Evolutionary conservation across 2,888 invertebrate genomes (phyloP), one percentile per base, ranked within the genome.

Genomic region (Melieria crassipennis): DNA sequence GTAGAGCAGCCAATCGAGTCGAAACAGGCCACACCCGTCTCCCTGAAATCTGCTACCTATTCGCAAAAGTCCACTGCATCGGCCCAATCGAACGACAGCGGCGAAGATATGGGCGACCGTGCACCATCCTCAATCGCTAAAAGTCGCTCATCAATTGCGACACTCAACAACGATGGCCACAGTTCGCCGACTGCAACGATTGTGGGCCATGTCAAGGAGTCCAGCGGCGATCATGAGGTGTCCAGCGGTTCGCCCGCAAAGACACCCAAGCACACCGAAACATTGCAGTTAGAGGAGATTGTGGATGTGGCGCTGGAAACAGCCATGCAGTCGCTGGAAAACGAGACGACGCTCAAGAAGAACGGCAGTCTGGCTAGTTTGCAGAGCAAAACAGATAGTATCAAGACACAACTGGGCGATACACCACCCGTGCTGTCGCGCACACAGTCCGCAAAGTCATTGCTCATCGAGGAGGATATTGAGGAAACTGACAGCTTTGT

Each of bases 371-470:
- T 81, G 1, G 76, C 75, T 9, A 84, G 84, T 61, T 69, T 81
- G 4, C 80, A 80, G 16, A 85, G 82, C 67, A 83, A 81, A 73
- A 79, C 80, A 3, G 84, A 85, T 67, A 84, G 82, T 73, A 81
- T 81, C 7, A 79, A 81, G 48, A 82, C 80, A 2, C 81, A 82
- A 65, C 57, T 83, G 16, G 82, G 81, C 52, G 83, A 82, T 13
- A 81, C 83, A 0, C 79, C 83, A 7, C 77, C 82, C 56, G 72
- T 75, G 16, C 62, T 81, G 5, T 85, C 85, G 6, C 79, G 84
- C 5, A 77, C 80, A 0, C 80, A 83, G 80, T 88, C 87, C 9
- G 78, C 87, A 82, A 90, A 85, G 85, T 89, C 82, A 78, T 86
- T 83, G 85, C 87, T 81, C 80, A 87, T 82, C 79, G 87, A 80